These are phyloP conservation scores for Conistra vaccinii DNA, from an alignment of 2,888 invertebrate species.

Conservation along the genomic window DNA sequence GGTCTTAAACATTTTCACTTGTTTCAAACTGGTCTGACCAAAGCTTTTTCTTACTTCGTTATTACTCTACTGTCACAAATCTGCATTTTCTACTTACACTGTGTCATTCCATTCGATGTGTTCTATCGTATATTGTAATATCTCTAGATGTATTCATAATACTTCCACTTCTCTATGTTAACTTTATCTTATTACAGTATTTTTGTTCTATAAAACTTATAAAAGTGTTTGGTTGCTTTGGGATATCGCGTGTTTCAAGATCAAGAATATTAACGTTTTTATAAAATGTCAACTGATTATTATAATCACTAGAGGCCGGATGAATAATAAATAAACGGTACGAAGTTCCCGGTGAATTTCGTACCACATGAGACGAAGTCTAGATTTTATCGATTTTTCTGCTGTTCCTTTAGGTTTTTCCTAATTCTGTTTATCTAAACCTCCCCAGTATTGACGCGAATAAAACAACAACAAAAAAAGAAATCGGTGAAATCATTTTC, in stretches of 20 bases:
- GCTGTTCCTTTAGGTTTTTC: too few relatives aligned
- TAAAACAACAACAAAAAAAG: too few relatives aligned
- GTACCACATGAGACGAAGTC: too few relatives aligned
- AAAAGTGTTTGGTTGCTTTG: slow-evolving; percentile 34
- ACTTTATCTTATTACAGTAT: slow-evolving; percentile 52
- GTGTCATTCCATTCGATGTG: slow-evolving; percentile 83
- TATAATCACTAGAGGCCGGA: too few relatives aligned
- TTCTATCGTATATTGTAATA: slow-evolving; percentile 71
- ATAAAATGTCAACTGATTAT: too few relatives aligned
- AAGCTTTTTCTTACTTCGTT: slow-evolving; percentile 61
- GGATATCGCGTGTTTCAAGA: slow-evolving; percentile 21
- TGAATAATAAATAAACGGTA: too few relatives aligned
- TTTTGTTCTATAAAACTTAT: slow-evolving; percentile 46
- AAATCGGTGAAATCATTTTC: too few relatives aligned
- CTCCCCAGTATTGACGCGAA: too few relatives aligned
- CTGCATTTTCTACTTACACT: slow-evolving; percentile 71
- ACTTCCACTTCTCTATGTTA: slow-evolving; percentile 58
- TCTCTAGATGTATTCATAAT: slow-evolving; percentile 59
- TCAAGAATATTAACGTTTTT: slow-evolving; percentile 6
- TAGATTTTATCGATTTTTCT: too few relatives aligned
- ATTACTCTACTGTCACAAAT: slow-evolving; percentile 71
- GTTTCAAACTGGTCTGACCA: slow-evolving; percentile 73
- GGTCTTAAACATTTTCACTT: slow-evolving; percentile 57
- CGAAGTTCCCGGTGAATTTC: too few relatives aligned
- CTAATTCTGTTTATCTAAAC: too few relatives aligned